phyloP scores from a whole-genome alignment of 2,888 invertebrate genomes.

The Tenthredo livida region DNA sequence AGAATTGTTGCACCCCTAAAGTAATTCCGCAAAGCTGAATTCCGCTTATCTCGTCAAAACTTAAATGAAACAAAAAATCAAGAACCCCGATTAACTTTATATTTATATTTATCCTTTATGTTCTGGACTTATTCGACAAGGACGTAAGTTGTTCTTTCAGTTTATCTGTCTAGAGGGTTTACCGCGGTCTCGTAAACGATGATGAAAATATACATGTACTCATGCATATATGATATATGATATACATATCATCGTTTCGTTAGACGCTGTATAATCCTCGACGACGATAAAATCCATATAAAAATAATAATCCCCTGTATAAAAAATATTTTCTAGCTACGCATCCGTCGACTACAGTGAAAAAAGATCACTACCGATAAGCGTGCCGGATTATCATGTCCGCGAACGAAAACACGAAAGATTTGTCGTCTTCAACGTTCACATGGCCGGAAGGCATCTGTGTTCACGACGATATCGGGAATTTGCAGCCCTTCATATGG shows the following conservation, averaged over 20 bases:
- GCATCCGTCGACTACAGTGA: conserved; percentile 95
- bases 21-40: background rate
- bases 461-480: conserved; percentile 98
- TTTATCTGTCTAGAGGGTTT: conserved; percentile 5
- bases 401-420: conserved; percentile 93
- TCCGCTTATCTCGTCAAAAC: background rate
- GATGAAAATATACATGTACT: conserved; percentile 9
- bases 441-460: conserved; percentile 98
- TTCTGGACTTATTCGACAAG: conserved; percentile 43
- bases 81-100: conserved; percentile 36
- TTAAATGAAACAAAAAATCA: background rate
- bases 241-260: conserved; percentile 16
- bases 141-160: conserved; percentile 33
- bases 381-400: conserved; percentile 97
- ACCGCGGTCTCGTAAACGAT: conserved; percentile 5
- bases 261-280: conserved; percentile 17
- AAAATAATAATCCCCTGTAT: background rate
- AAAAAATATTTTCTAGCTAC: conserved; percentile 80
- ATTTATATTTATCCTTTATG: conserved; percentile 35
- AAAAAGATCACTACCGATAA: conserved; percentile 92
- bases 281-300: conserved; percentile 15
- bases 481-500: conserved; percentile 93
- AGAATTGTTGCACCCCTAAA: background rate
- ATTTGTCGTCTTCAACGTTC: conserved; percentile 97
- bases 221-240: background rate